A percentile compares a stretch with the other conserved stretches of the same genome.
Conservation (phyloP, 1,140 invertebrate genomes). For the Papilio machaon region DNA sequence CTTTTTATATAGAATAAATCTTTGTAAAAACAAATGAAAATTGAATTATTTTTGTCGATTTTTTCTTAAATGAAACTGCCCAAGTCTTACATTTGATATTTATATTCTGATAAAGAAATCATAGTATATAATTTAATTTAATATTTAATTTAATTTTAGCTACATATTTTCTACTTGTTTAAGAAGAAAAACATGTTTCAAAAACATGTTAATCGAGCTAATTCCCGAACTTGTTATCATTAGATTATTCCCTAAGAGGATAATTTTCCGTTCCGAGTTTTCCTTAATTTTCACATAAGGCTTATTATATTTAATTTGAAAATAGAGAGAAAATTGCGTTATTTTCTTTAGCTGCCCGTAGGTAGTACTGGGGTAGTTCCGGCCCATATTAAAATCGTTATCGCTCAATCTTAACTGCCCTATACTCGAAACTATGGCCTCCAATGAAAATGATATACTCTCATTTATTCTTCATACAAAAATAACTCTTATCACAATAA, state of each 20-base stretch:
- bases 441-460: constrained; percentile 75
- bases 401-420: constrained; percentile 77
- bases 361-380: constrained; percentile 66
- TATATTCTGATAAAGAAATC: too few relatives aligned
- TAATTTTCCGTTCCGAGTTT: constrained; percentile 10
- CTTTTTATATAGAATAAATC: too few relatives aligned
- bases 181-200: background rate
- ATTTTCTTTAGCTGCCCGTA: constrained; percentile 66
- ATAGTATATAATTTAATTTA: background rate
- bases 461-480: constrained; percentile 50
- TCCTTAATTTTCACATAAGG: background rate
- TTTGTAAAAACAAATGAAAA: too few relatives aligned
- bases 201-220: background rate
- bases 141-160: background rate
- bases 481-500: constrained; percentile 48
- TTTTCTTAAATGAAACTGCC: too few relatives aligned
- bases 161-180: background rate
- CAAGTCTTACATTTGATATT: too few relatives aligned
- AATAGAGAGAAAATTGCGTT: constrained; percentile 63
- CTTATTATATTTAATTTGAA: constrained; percentile 34
- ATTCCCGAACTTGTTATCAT: background rate
- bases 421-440: constrained; percentile 76
- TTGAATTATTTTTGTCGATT: too few relatives aligned
- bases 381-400: constrained; percentile 80
- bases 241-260: constrained; percentile 6